Evolutionary conservation across 2,888 invertebrate genomes (phyloP), one percentile per base, ranked within the genome.

Genomic region (Furcula furcula): DNA sequence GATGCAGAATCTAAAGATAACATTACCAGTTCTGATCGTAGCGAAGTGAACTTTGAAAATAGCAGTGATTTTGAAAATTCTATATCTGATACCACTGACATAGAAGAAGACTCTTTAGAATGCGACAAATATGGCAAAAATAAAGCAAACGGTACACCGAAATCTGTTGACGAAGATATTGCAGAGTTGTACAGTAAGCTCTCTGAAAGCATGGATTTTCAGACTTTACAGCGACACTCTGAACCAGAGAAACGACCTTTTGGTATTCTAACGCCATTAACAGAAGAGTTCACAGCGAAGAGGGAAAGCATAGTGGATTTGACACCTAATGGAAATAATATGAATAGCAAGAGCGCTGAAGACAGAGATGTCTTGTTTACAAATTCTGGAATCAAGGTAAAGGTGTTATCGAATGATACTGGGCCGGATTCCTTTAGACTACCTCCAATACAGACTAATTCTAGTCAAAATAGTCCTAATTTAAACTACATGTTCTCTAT

Each of bases 21-120:
- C 26, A 15, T 53, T 7, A 35, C 48, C 3, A 46, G 39, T 40
- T 59, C 64, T 16, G 56, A 57, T 6, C 50, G 49, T 29, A 55
- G 52, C 11, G 59, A 67, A 12, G 37, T 30, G 3, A 38, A 40
- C 18, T 64, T 59, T 38, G 68, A 59, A 22, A 57, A 55, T 28
- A 50, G 49, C 4, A 74, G 65, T 40, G 65, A 65, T 12, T 65
- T 57, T 28, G 69, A 67, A 5, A 51, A 48, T 6, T 63, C 68
- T 2, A 54, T 50, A 34, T 65, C 74, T 2, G 79, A 84, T 7
- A 32, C 6, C 9, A 52, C 49, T 9, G 56, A 56, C 36, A 59
- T 84, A 1, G 86, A 85, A 33, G 77, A 76, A 41, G 86, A 86
- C 45, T 87, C 86, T 1, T 60, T 70, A 49, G 73, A 69, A 49